Conservation (phyloP, 2,888 invertebrate species). For the Mesochorus sp. region DNA sequence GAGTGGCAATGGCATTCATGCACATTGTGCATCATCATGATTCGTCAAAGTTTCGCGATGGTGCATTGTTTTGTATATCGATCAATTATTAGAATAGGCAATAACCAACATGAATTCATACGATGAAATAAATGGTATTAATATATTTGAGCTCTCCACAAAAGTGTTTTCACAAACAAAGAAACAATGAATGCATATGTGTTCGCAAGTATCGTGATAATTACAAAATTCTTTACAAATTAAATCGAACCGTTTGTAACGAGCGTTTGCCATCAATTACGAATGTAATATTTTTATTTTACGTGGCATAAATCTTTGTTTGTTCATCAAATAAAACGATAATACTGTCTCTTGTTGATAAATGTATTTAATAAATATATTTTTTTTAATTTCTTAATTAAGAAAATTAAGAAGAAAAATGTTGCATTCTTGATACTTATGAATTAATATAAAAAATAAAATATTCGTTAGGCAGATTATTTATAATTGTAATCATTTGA, state of each 20-base stretch:
- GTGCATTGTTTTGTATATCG: constrained; percentile 13
- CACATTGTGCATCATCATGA: constrained; percentile 29
- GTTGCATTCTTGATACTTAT: no score
- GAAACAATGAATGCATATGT: not conserved
- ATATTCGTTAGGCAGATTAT: no score
- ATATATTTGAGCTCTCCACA: constrained; percentile 16
- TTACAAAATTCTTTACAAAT: constrained; percentile 34
- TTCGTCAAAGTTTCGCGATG: constrained; percentile 41
- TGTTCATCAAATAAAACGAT: not conserved
- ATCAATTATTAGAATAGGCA: constrained; percentile 39
- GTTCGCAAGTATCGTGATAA: not conserved
- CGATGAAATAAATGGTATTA: constrained; percentile 35
- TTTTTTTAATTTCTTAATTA: no score
- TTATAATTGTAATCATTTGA: no score
- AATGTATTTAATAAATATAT: not conserved
- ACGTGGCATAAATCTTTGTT: constrained; percentile 4
- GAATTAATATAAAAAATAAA: no score
- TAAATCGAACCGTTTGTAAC: constrained; percentile 7
- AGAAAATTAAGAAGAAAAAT: no score
- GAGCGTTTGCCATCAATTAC: constrained; percentile 37
- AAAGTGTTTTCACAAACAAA: not conserved
- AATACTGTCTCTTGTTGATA: not conserved
- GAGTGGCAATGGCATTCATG: not conserved
- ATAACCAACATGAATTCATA: constrained; percentile 23
- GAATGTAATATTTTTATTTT: constrained; percentile 39